Percentiles rank a stretch among this genome's conserved stretches.
These are phyloP conservation scores for Bicyclus anynana DNA, from an alignment of 1,140 invertebrate genomes.

Conservation along the genomic window DNA sequence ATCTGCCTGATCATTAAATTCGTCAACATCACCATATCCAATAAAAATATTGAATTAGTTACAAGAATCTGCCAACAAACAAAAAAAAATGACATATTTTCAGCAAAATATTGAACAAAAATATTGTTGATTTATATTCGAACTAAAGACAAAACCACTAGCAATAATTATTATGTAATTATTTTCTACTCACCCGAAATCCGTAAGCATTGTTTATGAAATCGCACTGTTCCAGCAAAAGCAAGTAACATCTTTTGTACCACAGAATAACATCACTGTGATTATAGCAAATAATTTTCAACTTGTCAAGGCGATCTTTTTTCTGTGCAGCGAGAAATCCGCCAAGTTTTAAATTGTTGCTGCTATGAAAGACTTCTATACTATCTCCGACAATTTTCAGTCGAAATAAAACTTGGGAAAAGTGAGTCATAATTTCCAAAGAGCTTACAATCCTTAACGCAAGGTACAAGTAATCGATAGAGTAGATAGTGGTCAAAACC, in stretches of 20 bases:
- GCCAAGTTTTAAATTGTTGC: not conserved
- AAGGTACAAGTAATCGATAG: not conserved
- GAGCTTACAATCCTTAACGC: not conserved
- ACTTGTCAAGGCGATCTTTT: not conserved
- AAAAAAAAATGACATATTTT: not conserved
- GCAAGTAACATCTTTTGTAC: conserved; percentile 9
- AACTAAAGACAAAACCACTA: too few species aligned
- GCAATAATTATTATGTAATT: too few species aligned
- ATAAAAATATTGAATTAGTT: not conserved
- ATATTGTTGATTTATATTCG: not conserved
- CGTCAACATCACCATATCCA: conserved; percentile 9
- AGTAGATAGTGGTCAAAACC: not conserved
- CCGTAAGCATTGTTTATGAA: conserved; percentile 12
- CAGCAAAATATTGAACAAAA: not conserved
- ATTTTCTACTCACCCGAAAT: conserved; percentile 1
- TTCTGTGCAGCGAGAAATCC: not conserved
- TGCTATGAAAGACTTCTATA: not conserved
- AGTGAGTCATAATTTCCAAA: conserved; percentile 7
- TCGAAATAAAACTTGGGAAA: conserved; percentile 1
- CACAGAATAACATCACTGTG: not conserved
- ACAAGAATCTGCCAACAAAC: conserved; percentile 1
- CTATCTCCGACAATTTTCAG: conserved; percentile 3
- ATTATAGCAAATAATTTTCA: not conserved
- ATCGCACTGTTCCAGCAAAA: conserved; percentile 14
- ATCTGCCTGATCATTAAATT: conserved; percentile 8